A percentile compares a stretch with the other conserved stretches of the same genome.
Evolutionary conservation across 2,113 vertebrate species (phyloP).

Genomic region (Bubo blakistoni): DNA sequence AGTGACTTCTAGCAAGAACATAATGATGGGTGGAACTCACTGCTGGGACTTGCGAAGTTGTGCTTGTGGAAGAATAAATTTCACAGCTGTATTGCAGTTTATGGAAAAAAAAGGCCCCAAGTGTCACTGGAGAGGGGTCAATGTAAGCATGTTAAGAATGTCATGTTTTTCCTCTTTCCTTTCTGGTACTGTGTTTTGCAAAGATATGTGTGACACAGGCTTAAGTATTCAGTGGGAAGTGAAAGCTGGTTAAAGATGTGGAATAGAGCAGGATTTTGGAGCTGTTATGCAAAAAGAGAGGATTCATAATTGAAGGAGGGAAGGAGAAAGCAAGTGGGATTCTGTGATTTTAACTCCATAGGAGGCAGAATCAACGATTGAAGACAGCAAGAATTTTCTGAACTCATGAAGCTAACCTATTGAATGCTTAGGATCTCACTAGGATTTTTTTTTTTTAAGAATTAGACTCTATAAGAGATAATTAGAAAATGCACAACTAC

Average conservation of each 20-base stretch:
- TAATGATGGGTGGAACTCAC: neutral
- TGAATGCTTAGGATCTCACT: neutral
- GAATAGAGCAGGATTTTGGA: neutral
- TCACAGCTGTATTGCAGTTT: neutral
- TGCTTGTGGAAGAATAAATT: neutral
- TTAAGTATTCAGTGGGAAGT: neutral
- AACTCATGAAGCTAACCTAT: neutral
- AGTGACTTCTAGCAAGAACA: neutral
- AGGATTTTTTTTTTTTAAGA: neutral
- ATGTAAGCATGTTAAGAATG: neutral
- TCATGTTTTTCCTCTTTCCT: neutral
- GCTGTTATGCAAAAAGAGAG: neutral
- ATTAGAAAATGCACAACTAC: neutral
- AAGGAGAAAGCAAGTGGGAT: neutral
- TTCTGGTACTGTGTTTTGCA: neutral
- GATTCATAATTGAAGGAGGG: neutral
- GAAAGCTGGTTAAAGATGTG: neutral
- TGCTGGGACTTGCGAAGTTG: neutral
- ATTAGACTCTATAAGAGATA: neutral
- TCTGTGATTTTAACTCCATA: neutral
- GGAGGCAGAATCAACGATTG: neutral
- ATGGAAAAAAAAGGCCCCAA: neutral
- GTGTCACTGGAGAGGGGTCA: neutral
- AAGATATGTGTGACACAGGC: fast-evolving
- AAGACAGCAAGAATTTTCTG: neutral